A percentile compares a stretch with the other conserved stretches of the same genome.
Evolutionary conservation across 2,888 invertebrate species (phyloP).

Genomic region (Drosophila affinis): DNA sequence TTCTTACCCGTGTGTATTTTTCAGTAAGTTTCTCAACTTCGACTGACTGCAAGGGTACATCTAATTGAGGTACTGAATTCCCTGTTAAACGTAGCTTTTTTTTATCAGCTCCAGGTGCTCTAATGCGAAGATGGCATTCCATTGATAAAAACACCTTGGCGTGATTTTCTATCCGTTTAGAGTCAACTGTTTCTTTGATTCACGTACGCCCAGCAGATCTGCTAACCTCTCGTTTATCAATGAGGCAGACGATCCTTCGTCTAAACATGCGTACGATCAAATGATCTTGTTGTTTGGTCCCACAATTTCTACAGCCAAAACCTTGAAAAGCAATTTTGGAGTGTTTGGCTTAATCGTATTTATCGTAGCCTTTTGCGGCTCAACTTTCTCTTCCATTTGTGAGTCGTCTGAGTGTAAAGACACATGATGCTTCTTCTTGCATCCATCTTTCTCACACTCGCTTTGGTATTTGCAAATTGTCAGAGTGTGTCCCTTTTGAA

Average conservation of each 20-base stretch:
- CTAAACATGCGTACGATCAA: too few relatives aligned
- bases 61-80: conserved; percentile 9
- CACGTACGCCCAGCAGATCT: too few relatives aligned
- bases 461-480: too few relatives aligned
- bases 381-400: background rate
- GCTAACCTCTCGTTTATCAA: too few relatives aligned
- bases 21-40: background rate
- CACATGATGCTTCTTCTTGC: too few relatives aligned
- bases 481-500: too few relatives aligned
- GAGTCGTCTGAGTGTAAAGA: background rate
- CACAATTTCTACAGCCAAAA: too few relatives aligned
- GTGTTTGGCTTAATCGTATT: background rate
- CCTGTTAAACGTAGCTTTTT: conserved; percentile 1
- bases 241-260: too few relatives aligned
- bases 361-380: background rate
- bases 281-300: too few relatives aligned
- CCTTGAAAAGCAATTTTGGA: background rate
- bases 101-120: background rate
- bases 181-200: too few relatives aligned
- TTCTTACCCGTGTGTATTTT: background rate
- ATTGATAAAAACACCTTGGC: background rate
- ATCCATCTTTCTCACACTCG: too few relatives aligned
- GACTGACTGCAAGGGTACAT: background rate
- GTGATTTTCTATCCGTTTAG: conserved; percentile 2
- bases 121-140: background rate